A percentile compares a stretch with the other conserved stretches of the same genome.
Evolutionary conservation across 92 coral and sea anemone species (phyloP).

Genomic region (Paramuricea clavata): DNA sequence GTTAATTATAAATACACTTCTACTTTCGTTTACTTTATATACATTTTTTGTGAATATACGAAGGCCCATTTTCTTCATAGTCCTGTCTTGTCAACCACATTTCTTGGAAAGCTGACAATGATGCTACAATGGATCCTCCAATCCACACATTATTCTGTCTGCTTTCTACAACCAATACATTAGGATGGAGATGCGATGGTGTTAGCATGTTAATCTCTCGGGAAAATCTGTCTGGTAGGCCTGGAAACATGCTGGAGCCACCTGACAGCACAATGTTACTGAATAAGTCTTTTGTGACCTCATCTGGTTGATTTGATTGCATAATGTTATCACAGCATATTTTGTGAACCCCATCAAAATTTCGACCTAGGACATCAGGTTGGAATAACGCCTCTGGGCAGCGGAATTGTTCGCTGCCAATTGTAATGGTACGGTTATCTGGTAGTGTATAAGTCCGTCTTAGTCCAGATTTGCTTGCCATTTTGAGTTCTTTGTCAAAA

Average conservation of each 20-base stretch:
- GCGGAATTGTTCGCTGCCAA: conserved; percentile 88
- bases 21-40: background rate
- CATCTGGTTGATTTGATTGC: conserved; percentile 84
- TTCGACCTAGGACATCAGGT: conserved; percentile 87
- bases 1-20: background rate
- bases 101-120: conserved; percentile 93
- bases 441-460: conserved; percentile 90
- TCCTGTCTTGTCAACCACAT: conserved; percentile 99
- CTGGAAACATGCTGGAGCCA: conserved; percentile 94
- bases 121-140: conserved; percentile 96
- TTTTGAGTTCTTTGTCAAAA: conserved; percentile 86
- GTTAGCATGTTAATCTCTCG: conserved; percentile 84
- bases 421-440: conserved; percentile 91
- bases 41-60: conserved; percentile 79
- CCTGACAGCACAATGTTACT: conserved; percentile 94
- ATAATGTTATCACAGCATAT: conserved; percentile 92
- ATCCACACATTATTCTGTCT: conserved; percentile 97
- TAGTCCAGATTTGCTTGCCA: conserved; percentile 80
- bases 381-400: conserved; percentile 95
- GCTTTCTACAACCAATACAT: conserved; percentile 92
- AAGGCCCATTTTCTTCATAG: conserved; percentile 96
- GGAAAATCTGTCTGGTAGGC: conserved; percentile 88
- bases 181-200: conserved; percentile 85
- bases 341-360: conserved; percentile 88
- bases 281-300: conserved; percentile 86